Percentiles rank a stretch among this genome's conserved stretches.
These are phyloP conservation scores for Nemapogon koenigi DNA, from an alignment of 2,888 invertebrate species.

Conservation along the genomic window DNA sequence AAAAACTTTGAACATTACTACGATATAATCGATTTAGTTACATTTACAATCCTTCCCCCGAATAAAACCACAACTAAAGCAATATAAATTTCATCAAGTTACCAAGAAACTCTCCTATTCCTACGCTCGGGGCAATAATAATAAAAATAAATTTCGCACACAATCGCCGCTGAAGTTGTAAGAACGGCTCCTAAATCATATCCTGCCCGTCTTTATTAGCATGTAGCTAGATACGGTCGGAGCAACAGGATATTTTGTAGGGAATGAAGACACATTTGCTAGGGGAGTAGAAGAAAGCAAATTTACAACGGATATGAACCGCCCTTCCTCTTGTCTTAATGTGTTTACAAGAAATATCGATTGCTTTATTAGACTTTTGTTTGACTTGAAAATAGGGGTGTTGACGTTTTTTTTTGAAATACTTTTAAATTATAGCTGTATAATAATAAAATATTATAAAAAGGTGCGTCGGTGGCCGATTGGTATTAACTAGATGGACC, in stretches of 20 bases:
- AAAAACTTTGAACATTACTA: no score
- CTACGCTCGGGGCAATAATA: slow-evolving; percentile 35
- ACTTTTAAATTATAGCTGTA: no score
- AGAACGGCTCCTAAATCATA: slow-evolving; percentile 33
- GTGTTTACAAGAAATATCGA: slow-evolving; percentile 64
- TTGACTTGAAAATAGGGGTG: slow-evolving; percentile 63
- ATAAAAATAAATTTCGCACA: slow-evolving; percentile 45
- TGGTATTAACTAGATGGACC: no score
- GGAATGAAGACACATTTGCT: slow-evolving; percentile 42
- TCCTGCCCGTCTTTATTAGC: slow-evolving; percentile 48
- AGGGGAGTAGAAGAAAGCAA: slow-evolving; percentile 24
- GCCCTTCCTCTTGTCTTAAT: slow-evolving; percentile 43
- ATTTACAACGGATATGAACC: slow-evolving; percentile 12
- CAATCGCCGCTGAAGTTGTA: slow-evolving; percentile 8
- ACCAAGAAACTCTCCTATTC: slow-evolving; percentile 39
- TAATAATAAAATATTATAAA: no score
- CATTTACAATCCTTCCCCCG: no score
- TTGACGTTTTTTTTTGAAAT: no score
- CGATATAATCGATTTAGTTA: no score
- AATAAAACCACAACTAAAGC: no score
- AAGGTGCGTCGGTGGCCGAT: no score
- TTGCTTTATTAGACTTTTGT: slow-evolving; percentile 59
- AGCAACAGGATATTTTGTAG: slow-evolving; percentile 53
- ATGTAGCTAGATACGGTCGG: slow-evolving; percentile 23
- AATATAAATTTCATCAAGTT: no score